These are phyloP conservation scores for Catagonus wagneri DNA, from an alignment of 2,113 vertebrate species.

Conservation along the genomic window DNA sequence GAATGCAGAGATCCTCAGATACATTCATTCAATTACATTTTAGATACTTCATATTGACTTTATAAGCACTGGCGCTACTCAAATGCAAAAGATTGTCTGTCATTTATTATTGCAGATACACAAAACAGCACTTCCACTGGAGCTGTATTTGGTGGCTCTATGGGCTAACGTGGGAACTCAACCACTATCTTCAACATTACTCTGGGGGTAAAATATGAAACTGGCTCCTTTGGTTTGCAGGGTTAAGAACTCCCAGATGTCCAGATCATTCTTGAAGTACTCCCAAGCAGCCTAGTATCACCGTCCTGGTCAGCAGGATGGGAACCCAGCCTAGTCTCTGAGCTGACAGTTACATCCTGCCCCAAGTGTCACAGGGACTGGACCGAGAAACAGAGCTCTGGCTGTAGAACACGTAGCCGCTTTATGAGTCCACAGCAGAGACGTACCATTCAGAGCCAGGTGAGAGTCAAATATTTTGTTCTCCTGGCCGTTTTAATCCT, in stretches of 20 bases:
- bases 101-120: background rate
- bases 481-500: background rate
- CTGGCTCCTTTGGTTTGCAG: background rate
- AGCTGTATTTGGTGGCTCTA: background rate
- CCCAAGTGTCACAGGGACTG: background rate
- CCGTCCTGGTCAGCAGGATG: background rate
- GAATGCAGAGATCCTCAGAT: constrained; percentile 9
- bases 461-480: background rate
- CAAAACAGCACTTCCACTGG: background rate
- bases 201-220: constrained; percentile 37
- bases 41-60: background rate
- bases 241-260: background rate
- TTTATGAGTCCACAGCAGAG: background rate
- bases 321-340: background rate
- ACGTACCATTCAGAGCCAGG: background rate
- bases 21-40: background rate
- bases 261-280: background rate
- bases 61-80: background rate
- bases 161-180: background rate
- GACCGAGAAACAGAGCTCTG: background rate
- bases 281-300: background rate
- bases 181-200: constrained; percentile 4
- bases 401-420: background rate
- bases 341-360: background rate
- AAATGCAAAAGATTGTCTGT: constrained; percentile 23